Base-by-base conservation (phyloP, 2,888 invertebrate species). In the Rhopalosiphum nymphaeae region DNA sequence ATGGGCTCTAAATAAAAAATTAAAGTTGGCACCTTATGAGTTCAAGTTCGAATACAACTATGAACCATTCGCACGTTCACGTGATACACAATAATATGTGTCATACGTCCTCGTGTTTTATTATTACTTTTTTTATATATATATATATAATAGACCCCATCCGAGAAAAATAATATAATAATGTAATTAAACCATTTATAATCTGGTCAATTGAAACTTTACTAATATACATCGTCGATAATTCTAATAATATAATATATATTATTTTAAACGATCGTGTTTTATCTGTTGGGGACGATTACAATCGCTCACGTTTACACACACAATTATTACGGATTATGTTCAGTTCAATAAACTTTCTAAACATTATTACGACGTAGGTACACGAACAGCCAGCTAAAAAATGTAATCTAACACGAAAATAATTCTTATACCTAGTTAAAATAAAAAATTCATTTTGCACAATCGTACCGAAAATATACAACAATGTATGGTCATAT, bases 51-150 rank as follows among this genome's bases (percentile, higher is more conserved):
- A 78, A 25, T 42, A 78, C 36, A 36, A 78, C n/a, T 78, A n/a
- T n/a, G 21, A 78, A 21, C 36, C 36, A 78, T 67, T 67, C 36
- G 21, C 78, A 21, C 78, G 36, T 78, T 42, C 78, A 78, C 78
- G 78, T 78, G 78, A 78, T 78, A 36, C 78, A 78, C 78, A 78
- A 78, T 78, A 36, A 78, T 78, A 78, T 78, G 36, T 78, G 78
- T 78, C 78, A 78, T 78, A 21, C 36, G 78, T 78, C 78, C 78
- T 78, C 78, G 78, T 78, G 78, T 78, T 78, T 36, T 78, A 78
- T 78, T 78, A 78, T 78, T 78, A 36, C 21, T 67, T 67, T 78
- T 36, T n/a, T 78, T 78, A 36, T 36, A 5, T 13, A 11, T n/a
- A 11, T n/a, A 78, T 78, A 36, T 36, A 78, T 78, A 78, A 78